phyloP scores from a whole-genome alignment of 2,113 vertebrate species.

The Elaphurus davidianus region DNA sequence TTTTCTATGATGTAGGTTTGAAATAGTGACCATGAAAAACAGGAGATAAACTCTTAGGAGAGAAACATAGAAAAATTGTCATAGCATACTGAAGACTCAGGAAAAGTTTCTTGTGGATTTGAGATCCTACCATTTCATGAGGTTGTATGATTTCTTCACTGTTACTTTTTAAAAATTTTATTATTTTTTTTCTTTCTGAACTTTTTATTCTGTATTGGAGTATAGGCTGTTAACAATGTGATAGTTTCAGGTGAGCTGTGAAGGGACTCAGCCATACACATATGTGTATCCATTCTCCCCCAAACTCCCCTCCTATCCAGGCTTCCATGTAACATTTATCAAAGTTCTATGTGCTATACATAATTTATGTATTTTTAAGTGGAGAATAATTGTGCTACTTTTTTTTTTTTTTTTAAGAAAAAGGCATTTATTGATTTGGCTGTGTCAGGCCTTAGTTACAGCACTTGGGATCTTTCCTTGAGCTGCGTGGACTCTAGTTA shows the following conservation, averaged over 20 bases:
- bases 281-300: not conserved
- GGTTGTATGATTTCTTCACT: not conserved
- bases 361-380: not conserved
- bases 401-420: not conserved
- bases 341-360: not conserved
- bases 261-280: not conserved
- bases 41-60: not conserved
- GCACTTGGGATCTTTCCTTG: not conserved
- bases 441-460: not conserved
- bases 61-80: not conserved
- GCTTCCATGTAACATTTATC: not conserved
- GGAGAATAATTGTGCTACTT: not conserved
- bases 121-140: not conserved
- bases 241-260: not conserved
- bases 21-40: not conserved
- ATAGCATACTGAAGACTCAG: not conserved
- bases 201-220: not conserved
- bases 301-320: not conserved
- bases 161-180: fast-evolving
- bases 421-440: not conserved
- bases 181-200: not conserved
- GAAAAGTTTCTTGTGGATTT: not conserved
- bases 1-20: not conserved
- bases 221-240: not conserved
- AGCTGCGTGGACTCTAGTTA: not conserved